phyloP scores from a whole-genome alignment of 1,140 invertebrate species.

The Danaus plexippus region DNA sequence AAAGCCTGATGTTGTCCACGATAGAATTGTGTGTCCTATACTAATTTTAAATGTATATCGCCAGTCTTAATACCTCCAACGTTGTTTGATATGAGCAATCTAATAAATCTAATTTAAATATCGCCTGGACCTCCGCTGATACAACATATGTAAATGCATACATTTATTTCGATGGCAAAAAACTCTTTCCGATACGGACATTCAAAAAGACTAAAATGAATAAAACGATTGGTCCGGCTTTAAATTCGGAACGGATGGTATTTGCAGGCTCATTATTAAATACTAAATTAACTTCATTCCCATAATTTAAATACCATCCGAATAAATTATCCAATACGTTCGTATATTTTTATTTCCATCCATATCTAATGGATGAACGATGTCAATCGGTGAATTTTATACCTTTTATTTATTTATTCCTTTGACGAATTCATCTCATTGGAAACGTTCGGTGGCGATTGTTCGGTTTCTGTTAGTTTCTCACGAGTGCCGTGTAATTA shows the following conservation, averaged over 20 bases:
- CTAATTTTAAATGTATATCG: conserved; percentile 15
- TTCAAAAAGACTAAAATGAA: conserved; percentile 32
- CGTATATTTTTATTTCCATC: conserved; percentile 20
- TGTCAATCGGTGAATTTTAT: conserved; percentile 37
- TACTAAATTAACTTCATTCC: conserved; percentile 67
- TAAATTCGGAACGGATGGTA: conserved; percentile 60
- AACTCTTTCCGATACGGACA: conserved; percentile 51
- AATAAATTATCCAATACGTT: conserved; percentile 17
- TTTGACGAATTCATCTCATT: conserved; percentile 55
- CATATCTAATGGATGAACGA: conserved; percentile 35
- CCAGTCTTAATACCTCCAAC: conserved; percentile 38
- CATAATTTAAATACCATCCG: conserved; percentile 61
- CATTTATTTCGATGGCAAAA: conserved; percentile 67
- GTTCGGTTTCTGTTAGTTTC: conserved; percentile 14
- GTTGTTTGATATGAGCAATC: conserved; percentile 51
- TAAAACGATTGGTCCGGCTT: conserved; percentile 42
- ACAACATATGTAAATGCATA: conserved; percentile 70
- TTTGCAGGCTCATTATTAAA: conserved; percentile 60
- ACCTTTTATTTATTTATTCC: conserved; percentile 31
- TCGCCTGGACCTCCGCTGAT: conserved; percentile 54
- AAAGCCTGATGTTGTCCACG: conserved; percentile 18
- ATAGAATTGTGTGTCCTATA: conserved; percentile 16
- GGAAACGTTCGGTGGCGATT: conserved; percentile 13
- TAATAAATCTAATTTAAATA: conserved; percentile 70
- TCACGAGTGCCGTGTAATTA: conserved; percentile 11